Evolutionary conservation across 2,113 vertebrate species (phyloP).

Genomic region (Bubalus kerabau): DNA sequence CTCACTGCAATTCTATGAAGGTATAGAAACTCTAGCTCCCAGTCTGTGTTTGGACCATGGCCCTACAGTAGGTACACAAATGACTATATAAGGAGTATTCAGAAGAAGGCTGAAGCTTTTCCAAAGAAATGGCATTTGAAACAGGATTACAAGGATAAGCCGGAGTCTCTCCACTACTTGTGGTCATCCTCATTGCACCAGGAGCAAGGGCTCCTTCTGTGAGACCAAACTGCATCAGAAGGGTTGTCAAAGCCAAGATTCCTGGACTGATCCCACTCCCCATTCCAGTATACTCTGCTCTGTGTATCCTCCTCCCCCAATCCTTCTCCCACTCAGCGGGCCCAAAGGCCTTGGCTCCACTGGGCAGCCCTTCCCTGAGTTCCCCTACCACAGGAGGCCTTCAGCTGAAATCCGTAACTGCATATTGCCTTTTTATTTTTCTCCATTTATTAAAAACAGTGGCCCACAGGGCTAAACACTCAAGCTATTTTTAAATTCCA

Average conservation of each 20-base stretch:
- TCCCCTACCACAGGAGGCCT: background rate
- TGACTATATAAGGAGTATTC: background rate
- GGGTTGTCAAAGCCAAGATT: background rate
- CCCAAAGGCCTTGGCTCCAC: background rate
- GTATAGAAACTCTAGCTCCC: background rate
- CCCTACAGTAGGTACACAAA: background rate
- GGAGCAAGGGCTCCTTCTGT: background rate
- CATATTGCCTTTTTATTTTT: background rate
- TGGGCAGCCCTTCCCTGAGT: background rate
- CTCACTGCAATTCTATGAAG: background rate
- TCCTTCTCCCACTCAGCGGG: background rate
- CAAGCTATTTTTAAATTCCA: constrained; percentile 48
- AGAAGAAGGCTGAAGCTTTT: background rate
- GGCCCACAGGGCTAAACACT: constrained; percentile 32
- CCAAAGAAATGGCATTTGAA: background rate
- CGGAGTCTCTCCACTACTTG: background rate
- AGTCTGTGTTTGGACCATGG: background rate
- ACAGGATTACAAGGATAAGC: background rate
- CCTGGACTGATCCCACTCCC: background rate
- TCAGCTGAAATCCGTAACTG: background rate
- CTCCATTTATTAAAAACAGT: constrained; percentile 48
- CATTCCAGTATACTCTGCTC: background rate
- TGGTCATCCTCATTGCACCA: background rate
- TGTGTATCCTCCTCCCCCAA: rapidly evolving
- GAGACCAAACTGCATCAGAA: background rate